Conservation (phyloP, 2,888 invertebrate species). For the Agrypnus murinus region DNA sequence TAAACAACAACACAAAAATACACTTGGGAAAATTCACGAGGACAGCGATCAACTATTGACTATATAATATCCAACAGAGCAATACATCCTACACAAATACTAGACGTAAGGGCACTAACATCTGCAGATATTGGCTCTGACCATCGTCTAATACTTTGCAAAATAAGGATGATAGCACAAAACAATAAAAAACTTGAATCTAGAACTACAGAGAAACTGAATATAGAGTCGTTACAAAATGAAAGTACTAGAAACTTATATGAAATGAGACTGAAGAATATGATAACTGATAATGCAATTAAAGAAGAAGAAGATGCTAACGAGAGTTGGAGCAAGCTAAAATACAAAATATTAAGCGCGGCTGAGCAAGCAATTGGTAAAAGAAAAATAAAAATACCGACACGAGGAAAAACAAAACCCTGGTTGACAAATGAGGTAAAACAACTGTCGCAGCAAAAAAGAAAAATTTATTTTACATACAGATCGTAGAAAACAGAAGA, state of each 20-base stretch:
- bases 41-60: background rate
- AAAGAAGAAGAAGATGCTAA: too few relatives aligned
- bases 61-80: background rate
- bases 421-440: background rate
- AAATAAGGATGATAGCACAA: too few relatives aligned
- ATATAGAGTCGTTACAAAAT: too few relatives aligned
- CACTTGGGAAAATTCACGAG: background rate
- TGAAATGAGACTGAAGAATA: too few relatives aligned
- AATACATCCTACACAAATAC: background rate
- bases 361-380: background rate
- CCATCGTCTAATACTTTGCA: too few relatives aligned
- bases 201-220: too few relatives aligned
- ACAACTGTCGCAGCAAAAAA: background rate
- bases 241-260: too few relatives aligned
- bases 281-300: too few relatives aligned
- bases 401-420: background rate
- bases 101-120: too few relatives aligned
- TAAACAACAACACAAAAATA: background rate
- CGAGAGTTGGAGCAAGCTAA: too few relatives aligned
- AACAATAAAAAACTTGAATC: too few relatives aligned
- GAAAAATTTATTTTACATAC: background rate
- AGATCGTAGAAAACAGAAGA: background rate
- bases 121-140: too few relatives aligned
- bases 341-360: constrained; percentile 1
- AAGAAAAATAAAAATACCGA: background rate